Evolutionary conservation across 2,888 invertebrate species (phyloP).

Genomic region (Metacarcinus magister): DNA sequence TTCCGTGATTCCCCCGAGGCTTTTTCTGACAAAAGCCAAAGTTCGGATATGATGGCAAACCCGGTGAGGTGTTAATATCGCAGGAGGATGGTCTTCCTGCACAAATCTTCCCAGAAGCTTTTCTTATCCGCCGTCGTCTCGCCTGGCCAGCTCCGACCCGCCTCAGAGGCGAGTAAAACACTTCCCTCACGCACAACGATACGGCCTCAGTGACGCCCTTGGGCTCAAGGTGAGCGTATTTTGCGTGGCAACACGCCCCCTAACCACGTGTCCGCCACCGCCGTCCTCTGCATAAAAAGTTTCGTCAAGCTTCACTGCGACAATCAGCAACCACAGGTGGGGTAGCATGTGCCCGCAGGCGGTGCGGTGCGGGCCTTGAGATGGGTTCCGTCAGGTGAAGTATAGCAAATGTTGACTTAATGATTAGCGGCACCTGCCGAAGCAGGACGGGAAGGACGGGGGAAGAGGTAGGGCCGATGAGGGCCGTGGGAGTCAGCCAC

Average conservation of each 20-base stretch:
- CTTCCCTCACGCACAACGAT: neutral
- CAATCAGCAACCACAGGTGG: constrained; percentile 43
- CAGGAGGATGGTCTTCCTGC: neutral
- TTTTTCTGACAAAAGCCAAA: constrained; percentile 16
- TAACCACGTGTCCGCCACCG: constrained; percentile 61
- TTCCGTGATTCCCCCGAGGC: neutral
- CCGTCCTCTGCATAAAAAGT: neutral
- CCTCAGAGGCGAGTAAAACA: neutral
- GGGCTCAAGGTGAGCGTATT: constrained; percentile 66
- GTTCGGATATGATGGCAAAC: neutral
- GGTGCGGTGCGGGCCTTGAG: constrained; percentile 1
- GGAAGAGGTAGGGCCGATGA: neutral
- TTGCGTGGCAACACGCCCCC: neutral
- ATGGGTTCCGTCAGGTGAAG: neutral
- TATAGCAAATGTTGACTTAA: neutral
- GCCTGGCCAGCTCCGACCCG: neutral
- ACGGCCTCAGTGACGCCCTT: constrained; percentile 67
- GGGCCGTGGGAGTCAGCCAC: constrained; percentile 43
- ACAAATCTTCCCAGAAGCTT: neutral
- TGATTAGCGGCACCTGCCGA: constrained; percentile 51
- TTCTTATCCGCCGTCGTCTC: neutral
- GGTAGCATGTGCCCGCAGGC: neutral
- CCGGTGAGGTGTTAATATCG: neutral
- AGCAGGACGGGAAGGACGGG: neutral
- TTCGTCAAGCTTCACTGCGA: neutral